A percentile compares a stretch with the other conserved stretches of the same genome.
Evolutionary conservation across 2,888 invertebrate species (phyloP).

Genomic region (Nycteola revayana): DNA sequence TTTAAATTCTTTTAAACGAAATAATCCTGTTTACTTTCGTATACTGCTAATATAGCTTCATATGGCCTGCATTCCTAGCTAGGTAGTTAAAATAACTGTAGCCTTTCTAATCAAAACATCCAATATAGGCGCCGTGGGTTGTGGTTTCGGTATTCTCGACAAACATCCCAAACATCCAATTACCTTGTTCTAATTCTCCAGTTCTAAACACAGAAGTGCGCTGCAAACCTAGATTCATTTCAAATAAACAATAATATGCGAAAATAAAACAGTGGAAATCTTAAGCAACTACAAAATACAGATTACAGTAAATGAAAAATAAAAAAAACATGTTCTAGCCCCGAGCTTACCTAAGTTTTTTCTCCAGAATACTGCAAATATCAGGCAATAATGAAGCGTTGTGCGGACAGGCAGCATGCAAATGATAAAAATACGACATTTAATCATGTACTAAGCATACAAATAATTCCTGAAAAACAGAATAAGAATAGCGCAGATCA

Average conservation of each 20-base stretch:
- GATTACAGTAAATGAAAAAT: slow-evolving; percentile 22
- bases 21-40: no score
- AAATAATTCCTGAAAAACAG: slow-evolving; percentile 29
- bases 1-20: no score
- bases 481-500: slow-evolving; percentile 23
- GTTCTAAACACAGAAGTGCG: no score
- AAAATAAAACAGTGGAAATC: not conserved
- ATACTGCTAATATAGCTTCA: no score
- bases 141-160: no score
- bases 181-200: no score
- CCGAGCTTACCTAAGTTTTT: slow-evolving; percentile 89
- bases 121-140: no score
- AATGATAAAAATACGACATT: slow-evolving; percentile 77
- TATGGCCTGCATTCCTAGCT: no score
- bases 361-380: slow-evolving; percentile 90
- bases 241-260: not conserved
- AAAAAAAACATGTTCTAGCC: slow-evolving; percentile 36
- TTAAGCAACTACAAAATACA: slow-evolving; percentile 25
- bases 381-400: slow-evolving; percentile 80
- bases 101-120: no score
- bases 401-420: slow-evolving; percentile 83
- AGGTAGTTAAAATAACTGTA: no score
- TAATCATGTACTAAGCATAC: slow-evolving; percentile 59
- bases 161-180: no score
- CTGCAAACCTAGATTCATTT: no score